Conservation (phyloP, 2,888 invertebrate species). For the Anagyrus pseudococci region DNA sequence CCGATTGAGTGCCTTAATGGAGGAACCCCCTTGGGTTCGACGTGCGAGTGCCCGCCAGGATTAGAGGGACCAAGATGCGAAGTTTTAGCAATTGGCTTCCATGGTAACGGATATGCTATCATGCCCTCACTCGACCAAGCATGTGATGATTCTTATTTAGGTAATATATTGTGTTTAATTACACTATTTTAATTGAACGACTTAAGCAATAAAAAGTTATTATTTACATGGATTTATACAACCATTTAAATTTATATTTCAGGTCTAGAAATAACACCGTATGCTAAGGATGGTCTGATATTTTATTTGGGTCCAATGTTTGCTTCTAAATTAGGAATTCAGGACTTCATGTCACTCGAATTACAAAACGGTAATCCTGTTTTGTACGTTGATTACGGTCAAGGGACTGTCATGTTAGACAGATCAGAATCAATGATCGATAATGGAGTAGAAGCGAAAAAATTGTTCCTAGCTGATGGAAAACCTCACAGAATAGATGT, state of each 20-base stretch:
- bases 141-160: conserved; percentile 78
- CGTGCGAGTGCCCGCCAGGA: conserved; percentile 81
- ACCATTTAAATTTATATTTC: conserved; percentile 19
- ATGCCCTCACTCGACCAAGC: conserved; percentile 82
- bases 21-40: conserved; percentile 68
- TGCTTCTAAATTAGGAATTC: conserved; percentile 69
- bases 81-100: conserved; percentile 84
- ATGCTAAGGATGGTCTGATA: conserved; percentile 79
- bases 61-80: conserved; percentile 90
- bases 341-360: conserved; percentile 92
- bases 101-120: conserved; percentile 92
- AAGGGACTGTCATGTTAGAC: conserved; percentile 70
- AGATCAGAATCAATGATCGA: conserved; percentile 28
- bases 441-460: conserved; percentile 70
- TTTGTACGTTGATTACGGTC: conserved; percentile 86
- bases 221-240: neutral
- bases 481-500: conserved; percentile 86
- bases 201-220: neutral
- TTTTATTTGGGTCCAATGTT: conserved; percentile 89
- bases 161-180: conserved; percentile 40
- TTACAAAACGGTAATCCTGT: conserved; percentile 83
- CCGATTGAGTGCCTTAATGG: conserved; percentile 77
- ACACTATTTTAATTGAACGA: neutral
- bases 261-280: conserved; percentile 78
- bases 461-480: conserved; percentile 79